A percentile compares a stretch with the other conserved stretches of the same genome.
Conservation (phyloP, 2,888 invertebrate genomes). For the Perizoma flavofasciatum region DNA sequence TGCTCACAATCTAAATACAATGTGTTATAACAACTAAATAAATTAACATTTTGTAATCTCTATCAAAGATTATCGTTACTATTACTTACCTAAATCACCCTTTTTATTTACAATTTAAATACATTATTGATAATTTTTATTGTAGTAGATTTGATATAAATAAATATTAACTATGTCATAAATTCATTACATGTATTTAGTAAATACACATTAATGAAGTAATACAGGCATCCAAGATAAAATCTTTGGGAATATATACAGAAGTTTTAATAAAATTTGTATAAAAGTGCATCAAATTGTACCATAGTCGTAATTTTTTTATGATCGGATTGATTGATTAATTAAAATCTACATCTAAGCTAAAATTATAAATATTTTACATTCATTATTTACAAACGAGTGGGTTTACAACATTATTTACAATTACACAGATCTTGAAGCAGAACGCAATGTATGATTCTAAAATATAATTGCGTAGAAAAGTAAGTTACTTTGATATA, state of each 20-base stretch:
- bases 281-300: slow-evolving; percentile 21
- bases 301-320: background rate
- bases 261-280: slow-evolving; percentile 13
- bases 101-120: slow-evolving; percentile 37
- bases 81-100: slow-evolving; percentile 44
- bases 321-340: slow-evolving; percentile 1
- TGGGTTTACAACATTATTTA: slow-evolving; percentile 55
- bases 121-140: slow-evolving; percentile 35
- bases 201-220: background rate
- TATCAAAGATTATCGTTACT: slow-evolving; percentile 55
- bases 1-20: slow-evolving; percentile 79
- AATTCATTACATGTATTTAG: slow-evolving; percentile 5
- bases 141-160: slow-evolving; percentile 22
- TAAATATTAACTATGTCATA: slow-evolving; percentile 11
- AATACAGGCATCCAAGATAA: slow-evolving; percentile 10
- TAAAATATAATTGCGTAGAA: background rate
- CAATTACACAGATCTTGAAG: slow-evolving; percentile 66
- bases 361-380: slow-evolving; percentile 9
- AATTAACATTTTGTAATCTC: slow-evolving; percentile 70
- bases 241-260: background rate
- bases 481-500: slow-evolving; percentile 19
- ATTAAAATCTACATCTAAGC: slow-evolving; percentile 10
- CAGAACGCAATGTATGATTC: slow-evolving; percentile 11
- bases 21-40: slow-evolving; percentile 74
- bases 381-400: slow-evolving; percentile 12